phyloP scores from a whole-genome alignment of 2,888 invertebrate species.

The Drosophila paracracens region DNA sequence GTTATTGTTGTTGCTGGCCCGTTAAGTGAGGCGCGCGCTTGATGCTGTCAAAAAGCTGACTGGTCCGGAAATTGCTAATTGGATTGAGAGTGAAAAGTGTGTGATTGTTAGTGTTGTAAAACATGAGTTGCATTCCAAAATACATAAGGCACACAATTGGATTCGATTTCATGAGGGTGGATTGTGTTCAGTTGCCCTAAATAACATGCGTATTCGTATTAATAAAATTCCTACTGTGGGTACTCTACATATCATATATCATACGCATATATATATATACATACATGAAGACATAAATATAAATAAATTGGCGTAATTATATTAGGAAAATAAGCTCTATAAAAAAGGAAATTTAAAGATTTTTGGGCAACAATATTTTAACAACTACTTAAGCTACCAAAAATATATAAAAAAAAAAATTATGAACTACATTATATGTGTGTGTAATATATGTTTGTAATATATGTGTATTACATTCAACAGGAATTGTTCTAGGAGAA shows the following conservation, averaged over 20 bases:
- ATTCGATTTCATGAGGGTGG: constrained; percentile 41
- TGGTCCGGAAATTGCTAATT: constrained; percentile 75
- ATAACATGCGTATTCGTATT: constrained; percentile 11
- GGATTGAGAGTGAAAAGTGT: constrained; percentile 51
- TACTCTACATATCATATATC: not conserved
- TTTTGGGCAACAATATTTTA: not conserved
- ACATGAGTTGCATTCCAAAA: constrained; percentile 9
- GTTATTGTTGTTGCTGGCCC: constrained; percentile 29
- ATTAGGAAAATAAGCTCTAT: not conserved
- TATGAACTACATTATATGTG: not conserved
- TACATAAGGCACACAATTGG: constrained; percentile 42
- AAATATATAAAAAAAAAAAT: not conserved
- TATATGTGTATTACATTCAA: not conserved
- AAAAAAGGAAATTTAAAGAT: not conserved
- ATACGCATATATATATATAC: not conserved
- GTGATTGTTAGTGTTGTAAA: constrained; percentile 50
- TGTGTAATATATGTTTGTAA: too few species aligned
- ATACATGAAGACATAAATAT: not conserved
- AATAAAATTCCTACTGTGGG: constrained; percentile 1
- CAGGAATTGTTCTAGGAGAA: not conserved
- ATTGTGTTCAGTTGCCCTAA: constrained; percentile 2
- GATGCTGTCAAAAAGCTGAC: constrained; percentile 63
- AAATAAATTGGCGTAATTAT: not conserved
- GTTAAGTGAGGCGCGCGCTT: constrained; percentile 50
- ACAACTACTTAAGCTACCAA: not conserved